Evolutionary conservation across 2,888 invertebrate genomes (phyloP).

Genomic region (Lochmaea crataegi): DNA sequence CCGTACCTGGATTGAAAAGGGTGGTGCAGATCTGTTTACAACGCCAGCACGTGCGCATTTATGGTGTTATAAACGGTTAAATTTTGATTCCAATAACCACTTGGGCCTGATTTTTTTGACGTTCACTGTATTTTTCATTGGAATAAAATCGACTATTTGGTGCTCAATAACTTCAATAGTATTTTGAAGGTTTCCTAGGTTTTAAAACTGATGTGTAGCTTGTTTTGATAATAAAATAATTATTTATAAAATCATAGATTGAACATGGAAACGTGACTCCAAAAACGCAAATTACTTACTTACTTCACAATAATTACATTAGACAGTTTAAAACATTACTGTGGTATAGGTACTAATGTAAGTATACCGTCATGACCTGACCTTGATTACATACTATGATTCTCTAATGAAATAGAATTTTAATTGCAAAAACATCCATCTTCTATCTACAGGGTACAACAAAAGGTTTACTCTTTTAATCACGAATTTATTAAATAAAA

Average conservation of each 20-base stretch:
- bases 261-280: conserved; percentile 15
- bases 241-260: background rate
- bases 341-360: conserved; percentile 10
- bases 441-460: conserved; percentile 9
- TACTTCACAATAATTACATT: conserved; percentile 13
- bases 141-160: no score
- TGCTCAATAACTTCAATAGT: background rate
- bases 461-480: background rate
- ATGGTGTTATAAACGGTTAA: no score
- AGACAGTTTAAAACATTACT: conserved; percentile 1
- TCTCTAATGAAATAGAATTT: conserved; percentile 37
- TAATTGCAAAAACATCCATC: conserved; percentile 27
- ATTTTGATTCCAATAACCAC: no score
- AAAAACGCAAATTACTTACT: conserved; percentile 3
- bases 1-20: no score
- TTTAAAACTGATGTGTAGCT: background rate
- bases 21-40: no score
- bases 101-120: no score
- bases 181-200: background rate
- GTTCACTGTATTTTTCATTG: no score
- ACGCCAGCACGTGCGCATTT: no score
- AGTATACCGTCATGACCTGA: conserved; percentile 27
- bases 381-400: conserved; percentile 29
- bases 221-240: background rate
- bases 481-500: no score